Evolutionary conservation across 2,113 vertebrate genomes (phyloP).

Genomic region (Ictidomys tridecemlineatus): DNA sequence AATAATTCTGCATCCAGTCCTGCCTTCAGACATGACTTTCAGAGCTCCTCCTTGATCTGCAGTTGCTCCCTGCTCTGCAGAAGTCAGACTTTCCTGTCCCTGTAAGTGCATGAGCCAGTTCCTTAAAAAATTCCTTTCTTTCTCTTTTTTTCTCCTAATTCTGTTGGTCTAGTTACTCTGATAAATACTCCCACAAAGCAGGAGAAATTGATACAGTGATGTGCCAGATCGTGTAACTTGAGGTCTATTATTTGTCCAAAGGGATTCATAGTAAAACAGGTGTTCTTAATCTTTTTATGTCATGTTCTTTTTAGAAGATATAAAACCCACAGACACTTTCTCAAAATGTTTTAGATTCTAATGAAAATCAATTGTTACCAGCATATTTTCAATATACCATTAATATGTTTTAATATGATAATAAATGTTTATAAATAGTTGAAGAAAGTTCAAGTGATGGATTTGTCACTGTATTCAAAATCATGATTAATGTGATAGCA

Average conservation of each 20-base stretch:
- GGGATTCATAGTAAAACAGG: background rate
- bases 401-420: background rate
- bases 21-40: background rate
- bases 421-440: background rate
- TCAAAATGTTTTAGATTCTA: background rate
- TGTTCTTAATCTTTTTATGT: background rate
- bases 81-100: background rate
- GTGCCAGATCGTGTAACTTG: background rate
- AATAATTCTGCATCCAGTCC: background rate
- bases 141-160: no score
- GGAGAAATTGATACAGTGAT: background rate
- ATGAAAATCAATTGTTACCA: background rate
- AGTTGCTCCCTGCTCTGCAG: background rate
- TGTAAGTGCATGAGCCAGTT: background rate
- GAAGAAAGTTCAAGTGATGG: background rate
- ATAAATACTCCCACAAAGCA: background rate
- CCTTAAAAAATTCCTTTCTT: background rate
- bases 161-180: background rate
- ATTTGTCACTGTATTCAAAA: background rate
- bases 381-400: background rate
- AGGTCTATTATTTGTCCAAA: background rate
- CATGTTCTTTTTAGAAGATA: background rate
- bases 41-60: background rate
- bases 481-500: background rate
- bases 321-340: background rate